These are phyloP conservation scores for Paelopatides confundens DNA, from an alignment of 53 echinoderm and acorn worm species.

Conservation along the genomic window DNA sequence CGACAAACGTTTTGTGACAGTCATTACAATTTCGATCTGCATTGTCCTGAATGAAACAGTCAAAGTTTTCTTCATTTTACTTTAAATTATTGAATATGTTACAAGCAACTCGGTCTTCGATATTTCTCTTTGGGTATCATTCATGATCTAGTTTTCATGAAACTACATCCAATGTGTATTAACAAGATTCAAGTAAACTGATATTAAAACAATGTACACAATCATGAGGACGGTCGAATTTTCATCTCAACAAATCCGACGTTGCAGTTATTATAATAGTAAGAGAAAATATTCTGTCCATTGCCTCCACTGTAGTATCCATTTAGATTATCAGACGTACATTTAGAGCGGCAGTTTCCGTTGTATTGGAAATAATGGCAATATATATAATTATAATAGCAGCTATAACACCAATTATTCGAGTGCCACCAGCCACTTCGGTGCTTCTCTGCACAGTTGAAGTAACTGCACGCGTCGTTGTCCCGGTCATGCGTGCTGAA, in stretches of 20 bases:
- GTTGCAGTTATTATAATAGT: not conserved
- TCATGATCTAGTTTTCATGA: too few relatives aligned
- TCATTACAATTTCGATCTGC: too few relatives aligned
- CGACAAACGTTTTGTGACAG: too few relatives aligned
- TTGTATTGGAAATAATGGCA: not conserved
- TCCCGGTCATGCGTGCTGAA: not conserved
- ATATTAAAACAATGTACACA: too few relatives aligned
- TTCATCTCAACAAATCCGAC: not conserved
- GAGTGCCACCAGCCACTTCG: not conserved
- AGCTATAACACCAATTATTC: not conserved
- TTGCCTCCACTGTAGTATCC: not conserved
- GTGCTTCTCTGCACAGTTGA: not conserved
- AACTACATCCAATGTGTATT: too few relatives aligned
- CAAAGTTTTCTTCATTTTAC: too few relatives aligned
- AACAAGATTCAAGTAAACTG: too few relatives aligned
- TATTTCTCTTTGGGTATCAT: too few relatives aligned
- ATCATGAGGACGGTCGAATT: not conserved
- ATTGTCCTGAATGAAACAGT: too few relatives aligned
- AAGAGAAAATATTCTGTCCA: not conserved
- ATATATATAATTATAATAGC: not conserved
- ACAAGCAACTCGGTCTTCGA: too few relatives aligned
- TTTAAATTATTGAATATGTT: too few relatives aligned
- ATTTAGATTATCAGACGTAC: not conserved
- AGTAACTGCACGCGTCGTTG: not conserved
- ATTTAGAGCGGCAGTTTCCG: not conserved